Conservation (phyloP, 2,113 vertebrate species). For the Anas platyrhynchos region DNA sequence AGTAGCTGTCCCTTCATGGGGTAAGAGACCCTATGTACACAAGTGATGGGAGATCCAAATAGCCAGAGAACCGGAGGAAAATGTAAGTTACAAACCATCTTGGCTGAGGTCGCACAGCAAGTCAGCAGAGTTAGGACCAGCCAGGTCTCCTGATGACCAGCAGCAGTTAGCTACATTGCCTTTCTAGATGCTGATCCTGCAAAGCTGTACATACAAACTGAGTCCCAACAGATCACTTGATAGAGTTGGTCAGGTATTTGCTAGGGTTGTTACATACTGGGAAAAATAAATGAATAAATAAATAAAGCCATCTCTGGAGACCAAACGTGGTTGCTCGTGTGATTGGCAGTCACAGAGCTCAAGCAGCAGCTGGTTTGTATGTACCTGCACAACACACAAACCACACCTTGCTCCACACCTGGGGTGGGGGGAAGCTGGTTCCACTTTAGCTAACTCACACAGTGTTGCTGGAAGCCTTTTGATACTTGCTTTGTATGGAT, state of each 20-base stretch:
- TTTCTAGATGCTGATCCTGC: not conserved
- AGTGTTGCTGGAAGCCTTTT: not conserved
- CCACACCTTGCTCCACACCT: fast-evolving
- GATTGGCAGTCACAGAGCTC: not conserved
- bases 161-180: not conserved
- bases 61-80: not conserved
- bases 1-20: not conserved
- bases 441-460: not conserved
- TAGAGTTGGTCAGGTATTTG: not conserved
- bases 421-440: not conserved
- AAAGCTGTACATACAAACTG: not conserved
- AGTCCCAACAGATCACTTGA: not conserved
- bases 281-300: not conserved
- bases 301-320: not conserved
- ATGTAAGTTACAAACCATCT: not conserved
- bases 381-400: not conserved
- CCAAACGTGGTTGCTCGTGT: not conserved
- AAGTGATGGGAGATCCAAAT: not conserved
- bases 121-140: not conserved
- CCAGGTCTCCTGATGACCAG: not conserved
- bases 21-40: not conserved
- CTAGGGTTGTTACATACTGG: not conserved
- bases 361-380: not conserved
- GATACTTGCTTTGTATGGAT: not conserved
- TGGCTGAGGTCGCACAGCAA: not conserved